Evolutionary conservation across 53 echinoderm and acorn worm genomes (phyloP), one percentile per base, ranked within the genome.

Genomic region (Henricia sp.): DNA sequence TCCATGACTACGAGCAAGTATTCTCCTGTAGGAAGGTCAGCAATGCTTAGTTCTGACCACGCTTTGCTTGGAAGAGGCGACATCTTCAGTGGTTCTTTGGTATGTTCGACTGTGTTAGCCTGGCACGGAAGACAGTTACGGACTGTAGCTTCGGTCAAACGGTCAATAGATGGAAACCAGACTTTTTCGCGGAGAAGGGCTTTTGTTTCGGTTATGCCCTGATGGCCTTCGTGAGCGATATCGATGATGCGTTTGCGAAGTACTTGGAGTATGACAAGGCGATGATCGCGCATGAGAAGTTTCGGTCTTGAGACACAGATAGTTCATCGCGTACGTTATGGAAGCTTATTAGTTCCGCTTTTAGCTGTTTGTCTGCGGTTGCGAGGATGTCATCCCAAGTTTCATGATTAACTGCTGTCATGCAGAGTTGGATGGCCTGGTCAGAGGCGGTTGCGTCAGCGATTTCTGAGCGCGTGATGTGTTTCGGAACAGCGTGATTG

Each of bases 141-240:
- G 32, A 92, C 46, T 32, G 70, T 78, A 19, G 43, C 40, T 55
- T 89, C 76, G 23, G 77, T 52, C 39, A 89, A 89, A 12, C 71
- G 74, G 67, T 87, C 91, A 4, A 94, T 83, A 44, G 84, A 70
- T 23, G 91, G 91, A 28, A 94, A 91, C 91, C 89, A 91, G 2
- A 83, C 89, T 71, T 94, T 91, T 66, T 92, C 88, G 17, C 85
- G 82, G 19, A 95, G 70, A 3, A 92, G 65, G 23, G 84, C 65
- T 85, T n/a, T n/a, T n/a, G n/a, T n/a, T n/a, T n/a, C 90, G 1
- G 80, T 77, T 35, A 85, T 73, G 13, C 94, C 94, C 62, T 94
- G 91, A 59, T 94, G 91, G 4, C 85, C 88, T 71, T 94, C 89
- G 50, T 59, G 80, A 6, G 80, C 65, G 29, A 80, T 80, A 19